Percentiles rank a stretch among this genome's conserved stretches.
These are phyloP conservation scores for Python bivittatus DNA, from an alignment of 2,113 vertebrate genomes.

Conservation along the genomic window DNA sequence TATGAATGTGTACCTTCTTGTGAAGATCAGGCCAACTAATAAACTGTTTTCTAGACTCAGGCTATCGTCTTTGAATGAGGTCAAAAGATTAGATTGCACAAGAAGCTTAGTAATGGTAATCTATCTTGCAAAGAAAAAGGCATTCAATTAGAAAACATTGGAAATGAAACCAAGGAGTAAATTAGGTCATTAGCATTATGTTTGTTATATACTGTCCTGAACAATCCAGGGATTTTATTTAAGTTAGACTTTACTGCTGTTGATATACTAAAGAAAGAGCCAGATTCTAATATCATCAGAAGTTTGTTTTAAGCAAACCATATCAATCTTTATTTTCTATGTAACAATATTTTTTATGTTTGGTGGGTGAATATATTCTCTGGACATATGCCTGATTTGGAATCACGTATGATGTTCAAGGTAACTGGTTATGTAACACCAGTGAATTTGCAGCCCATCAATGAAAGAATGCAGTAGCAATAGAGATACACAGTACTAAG, in stretches of 20 bases:
- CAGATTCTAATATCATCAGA: constrained; percentile 13
- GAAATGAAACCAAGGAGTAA: constrained; percentile 33
- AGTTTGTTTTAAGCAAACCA: constrained; percentile 38
- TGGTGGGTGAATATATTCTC: constrained; percentile 43
- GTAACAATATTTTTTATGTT: constrained; percentile 11
- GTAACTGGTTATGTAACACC: constrained; percentile 71
- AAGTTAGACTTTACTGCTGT: constrained; percentile 24
- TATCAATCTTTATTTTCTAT: not conserved
- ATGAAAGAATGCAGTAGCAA: constrained; percentile 50
- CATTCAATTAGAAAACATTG: not conserved
- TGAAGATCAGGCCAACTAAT: not conserved
- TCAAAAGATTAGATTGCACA: constrained; percentile 8
- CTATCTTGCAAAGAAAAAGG: not conserved
- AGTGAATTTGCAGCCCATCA: not conserved
- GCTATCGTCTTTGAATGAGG: not conserved
- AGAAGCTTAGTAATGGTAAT: not conserved
- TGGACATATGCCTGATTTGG: constrained; percentile 61
- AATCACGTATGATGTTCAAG: constrained; percentile 62
- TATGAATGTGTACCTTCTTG: constrained; percentile 18
- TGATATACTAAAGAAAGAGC: constrained; percentile 31
- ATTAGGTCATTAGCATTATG: constrained; percentile 6
- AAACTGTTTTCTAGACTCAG: constrained; percentile 5
- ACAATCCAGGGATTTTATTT: constrained; percentile 9
- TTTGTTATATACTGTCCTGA: constrained; percentile 7
- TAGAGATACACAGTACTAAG: constrained; percentile 53